phyloP scores from a whole-genome alignment of 2,888 invertebrate genomes.

The Rhingia campestris region DNA sequence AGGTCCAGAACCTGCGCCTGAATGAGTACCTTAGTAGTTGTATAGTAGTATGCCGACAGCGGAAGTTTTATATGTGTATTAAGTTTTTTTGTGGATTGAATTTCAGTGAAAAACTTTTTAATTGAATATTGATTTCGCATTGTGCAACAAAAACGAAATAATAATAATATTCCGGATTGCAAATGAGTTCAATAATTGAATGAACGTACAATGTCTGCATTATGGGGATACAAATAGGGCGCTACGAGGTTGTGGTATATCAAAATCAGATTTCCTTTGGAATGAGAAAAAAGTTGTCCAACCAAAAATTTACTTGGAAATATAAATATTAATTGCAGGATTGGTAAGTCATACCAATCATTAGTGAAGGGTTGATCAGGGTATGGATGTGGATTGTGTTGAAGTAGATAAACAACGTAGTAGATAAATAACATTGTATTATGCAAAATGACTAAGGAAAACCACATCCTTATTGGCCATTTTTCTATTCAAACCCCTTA shows the following conservation, averaged over 20 bases:
- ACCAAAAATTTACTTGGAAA: no score
- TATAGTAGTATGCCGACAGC: constrained; percentile 1
- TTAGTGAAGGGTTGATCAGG: no score
- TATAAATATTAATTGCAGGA: no score
- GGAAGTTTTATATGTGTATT: constrained; percentile 22
- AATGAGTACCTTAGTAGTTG: background rate
- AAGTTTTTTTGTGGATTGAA: background rate
- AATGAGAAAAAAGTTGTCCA: background rate
- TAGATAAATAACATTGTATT: no score
- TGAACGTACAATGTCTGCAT: background rate
- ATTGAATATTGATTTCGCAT: constrained; percentile 63
- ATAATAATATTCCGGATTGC: constrained; percentile 13
- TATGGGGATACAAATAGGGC: background rate
- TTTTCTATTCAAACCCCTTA: no score
- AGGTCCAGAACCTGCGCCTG: background rate
- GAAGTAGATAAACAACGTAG: no score
- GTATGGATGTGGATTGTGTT: no score
- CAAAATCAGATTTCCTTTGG: constrained; percentile 12
- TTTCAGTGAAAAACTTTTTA: constrained; percentile 45
- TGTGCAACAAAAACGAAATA: constrained; percentile 2
- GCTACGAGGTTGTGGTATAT: background rate
- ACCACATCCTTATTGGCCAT: no score
- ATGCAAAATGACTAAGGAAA: no score
- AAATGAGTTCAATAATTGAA: constrained; percentile 37
- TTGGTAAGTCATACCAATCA: no score